phyloP scores from a whole-genome alignment of 2,888 invertebrate genomes.

The Amphipyra tragopoginis region DNA sequence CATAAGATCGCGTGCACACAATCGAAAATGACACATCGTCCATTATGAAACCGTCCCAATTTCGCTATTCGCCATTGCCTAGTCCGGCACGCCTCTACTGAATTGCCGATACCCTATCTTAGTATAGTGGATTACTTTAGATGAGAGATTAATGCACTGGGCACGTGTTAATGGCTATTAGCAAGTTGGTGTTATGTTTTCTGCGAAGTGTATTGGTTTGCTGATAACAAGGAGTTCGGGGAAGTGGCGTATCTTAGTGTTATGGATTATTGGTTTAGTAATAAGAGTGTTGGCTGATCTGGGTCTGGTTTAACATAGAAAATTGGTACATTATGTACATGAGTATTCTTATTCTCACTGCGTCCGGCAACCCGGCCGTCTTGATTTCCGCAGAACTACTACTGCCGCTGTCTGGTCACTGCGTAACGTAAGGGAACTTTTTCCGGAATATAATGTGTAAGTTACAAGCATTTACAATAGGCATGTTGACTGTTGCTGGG shows the following conservation, averaged over 20 bases:
- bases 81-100: slow-evolving; percentile 64
- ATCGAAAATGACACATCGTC: slow-evolving; percentile 52
- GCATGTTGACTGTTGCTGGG: too few species aligned
- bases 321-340: too few species aligned
- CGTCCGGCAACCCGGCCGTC: too few species aligned
- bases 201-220: slow-evolving; percentile 44
- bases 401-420: too few species aligned
- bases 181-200: slow-evolving; percentile 53
- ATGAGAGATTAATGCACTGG: slow-evolving; percentile 63
- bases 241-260: slow-evolving; percentile 11
- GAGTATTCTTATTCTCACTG: too few species aligned
- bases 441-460: too few species aligned
- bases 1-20: slow-evolving; percentile 52
- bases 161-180: slow-evolving; percentile 65
- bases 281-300: too few species aligned
- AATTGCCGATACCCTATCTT: slow-evolving; percentile 67
- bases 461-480: too few species aligned
- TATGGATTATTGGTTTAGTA: slow-evolving; percentile 2
- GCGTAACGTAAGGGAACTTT: too few species aligned
- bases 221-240: slow-evolving; percentile 43
- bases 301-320: too few species aligned
- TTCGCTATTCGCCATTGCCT: slow-evolving; percentile 28
- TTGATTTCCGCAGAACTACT: too few species aligned
- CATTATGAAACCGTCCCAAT: slow-evolving; percentile 57
- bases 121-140: slow-evolving; percentile 64